Conservation (phyloP, 1,140 invertebrate genomes). For the Hestina assimilis region DNA sequence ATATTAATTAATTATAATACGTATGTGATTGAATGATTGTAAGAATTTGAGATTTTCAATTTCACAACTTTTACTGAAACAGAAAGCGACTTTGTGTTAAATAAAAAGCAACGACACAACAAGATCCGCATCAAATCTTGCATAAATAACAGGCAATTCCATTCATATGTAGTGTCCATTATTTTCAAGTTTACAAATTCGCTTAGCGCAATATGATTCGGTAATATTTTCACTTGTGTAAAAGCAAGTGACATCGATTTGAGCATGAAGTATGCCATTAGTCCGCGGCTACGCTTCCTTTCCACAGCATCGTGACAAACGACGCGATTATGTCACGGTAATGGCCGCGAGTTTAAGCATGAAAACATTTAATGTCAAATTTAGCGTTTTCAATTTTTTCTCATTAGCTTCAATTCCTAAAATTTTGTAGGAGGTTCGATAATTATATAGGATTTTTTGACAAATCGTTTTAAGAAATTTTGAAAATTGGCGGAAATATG, state of each 20-base stretch:
- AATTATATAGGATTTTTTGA: no score
- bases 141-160: no score
- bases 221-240: constrained; percentile 24
- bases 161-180: background rate
- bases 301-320: constrained; percentile 46
- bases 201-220: constrained; percentile 4
- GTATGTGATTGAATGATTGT: no score
- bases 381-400: constrained; percentile 2
- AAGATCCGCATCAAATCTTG: no score
- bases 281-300: constrained; percentile 46
- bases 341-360: constrained; percentile 32
- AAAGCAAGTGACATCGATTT: constrained; percentile 48
- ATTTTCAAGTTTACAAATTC: background rate
- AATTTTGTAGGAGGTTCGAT: no score
- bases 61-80: no score
- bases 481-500: no score
- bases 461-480: no score
- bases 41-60: no score
- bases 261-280: constrained; percentile 45
- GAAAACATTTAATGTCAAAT: constrained; percentile 7
- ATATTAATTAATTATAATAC: no score
- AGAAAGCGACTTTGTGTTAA: no score
- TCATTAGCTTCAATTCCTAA: constrained; percentile 1
- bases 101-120: no score
- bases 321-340: constrained; percentile 40